phyloP scores from a whole-genome alignment of 2,113 vertebrate genomes.

The Ellobius talpinus region DNA sequence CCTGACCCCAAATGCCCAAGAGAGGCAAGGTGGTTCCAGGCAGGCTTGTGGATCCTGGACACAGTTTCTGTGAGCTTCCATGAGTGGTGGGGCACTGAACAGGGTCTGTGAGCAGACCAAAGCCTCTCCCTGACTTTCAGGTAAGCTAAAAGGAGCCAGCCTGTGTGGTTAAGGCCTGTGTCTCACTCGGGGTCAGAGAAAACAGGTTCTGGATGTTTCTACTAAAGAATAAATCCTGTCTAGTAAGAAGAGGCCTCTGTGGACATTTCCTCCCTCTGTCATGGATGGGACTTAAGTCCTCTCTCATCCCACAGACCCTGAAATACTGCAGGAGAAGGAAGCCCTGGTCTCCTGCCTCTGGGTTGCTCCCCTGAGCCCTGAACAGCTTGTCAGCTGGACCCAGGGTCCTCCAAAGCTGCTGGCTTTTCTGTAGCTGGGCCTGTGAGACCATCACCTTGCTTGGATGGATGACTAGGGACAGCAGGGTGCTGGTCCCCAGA shows the following conservation, averaged over 20 bases:
- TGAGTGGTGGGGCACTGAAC: not conserved
- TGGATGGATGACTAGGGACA: not conserved
- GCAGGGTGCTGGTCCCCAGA: not conserved
- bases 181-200: fast-evolving
- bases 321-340: not conserved
- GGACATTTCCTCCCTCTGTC: too few species aligned
- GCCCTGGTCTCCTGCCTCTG: not conserved
- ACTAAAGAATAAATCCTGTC: too few species aligned
- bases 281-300: not conserved
- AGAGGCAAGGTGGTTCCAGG: not conserved
- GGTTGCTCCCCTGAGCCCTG: not conserved
- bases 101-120: not conserved
- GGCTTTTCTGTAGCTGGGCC: not conserved
- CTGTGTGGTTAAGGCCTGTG: not conserved
- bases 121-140: not conserved
- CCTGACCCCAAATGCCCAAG: not conserved
- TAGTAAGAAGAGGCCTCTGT: not conserved
- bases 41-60: not conserved
- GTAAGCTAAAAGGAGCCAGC: fast-evolving
- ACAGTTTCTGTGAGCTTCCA: not conserved
- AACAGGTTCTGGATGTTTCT: not conserved
- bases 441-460: not conserved
- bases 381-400: not conserved
- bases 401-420: not conserved
- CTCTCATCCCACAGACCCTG: fast-evolving